These are phyloP conservation scores for Polydrusus tereticollis DNA, from an alignment of 2,888 invertebrate species.

Conservation along the genomic window DNA sequence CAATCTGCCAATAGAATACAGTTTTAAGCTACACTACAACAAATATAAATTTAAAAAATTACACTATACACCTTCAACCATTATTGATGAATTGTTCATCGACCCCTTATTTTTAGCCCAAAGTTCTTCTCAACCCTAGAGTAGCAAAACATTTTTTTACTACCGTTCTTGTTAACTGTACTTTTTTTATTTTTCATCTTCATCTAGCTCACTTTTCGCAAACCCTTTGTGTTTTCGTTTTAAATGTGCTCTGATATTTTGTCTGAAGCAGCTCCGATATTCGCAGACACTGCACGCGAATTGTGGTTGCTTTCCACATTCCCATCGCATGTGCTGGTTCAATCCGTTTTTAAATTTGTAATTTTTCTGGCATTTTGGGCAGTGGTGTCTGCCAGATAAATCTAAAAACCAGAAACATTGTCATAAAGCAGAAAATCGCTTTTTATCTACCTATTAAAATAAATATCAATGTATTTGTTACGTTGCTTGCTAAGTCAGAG, in stretches of 20 bases:
- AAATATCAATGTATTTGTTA: too few species aligned
- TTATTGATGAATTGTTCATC: too few species aligned
- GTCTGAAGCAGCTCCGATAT: conserved; percentile 59
- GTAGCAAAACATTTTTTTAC: too few species aligned
- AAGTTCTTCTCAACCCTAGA: too few species aligned
- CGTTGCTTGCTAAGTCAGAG: too few species aligned
- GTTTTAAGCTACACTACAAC: too few species aligned
- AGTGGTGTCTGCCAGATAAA: conserved; percentile 20
- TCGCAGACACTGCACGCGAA: conserved; percentile 63
- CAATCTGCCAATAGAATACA: too few species aligned
- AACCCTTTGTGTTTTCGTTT: conserved; percentile 16
- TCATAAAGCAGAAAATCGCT: not conserved
- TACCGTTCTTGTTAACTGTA: too few species aligned
- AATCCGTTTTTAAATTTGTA: conserved; percentile 53
- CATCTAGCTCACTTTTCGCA: not conserved
- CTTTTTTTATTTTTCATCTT: not conserved
- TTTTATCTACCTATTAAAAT: too few species aligned
- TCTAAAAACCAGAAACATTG: not conserved
- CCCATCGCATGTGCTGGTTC: conserved; percentile 59
- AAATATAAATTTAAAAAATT: too few species aligned
- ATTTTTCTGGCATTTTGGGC: conserved; percentile 43
- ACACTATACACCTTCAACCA: too few species aligned
- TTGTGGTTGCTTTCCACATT: conserved; percentile 65
- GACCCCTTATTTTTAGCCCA: too few species aligned
- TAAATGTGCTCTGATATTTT: conserved; percentile 62